phyloP scores from a whole-genome alignment of 2,888 invertebrate genomes.

The Ectemnius lituratus region DNA sequence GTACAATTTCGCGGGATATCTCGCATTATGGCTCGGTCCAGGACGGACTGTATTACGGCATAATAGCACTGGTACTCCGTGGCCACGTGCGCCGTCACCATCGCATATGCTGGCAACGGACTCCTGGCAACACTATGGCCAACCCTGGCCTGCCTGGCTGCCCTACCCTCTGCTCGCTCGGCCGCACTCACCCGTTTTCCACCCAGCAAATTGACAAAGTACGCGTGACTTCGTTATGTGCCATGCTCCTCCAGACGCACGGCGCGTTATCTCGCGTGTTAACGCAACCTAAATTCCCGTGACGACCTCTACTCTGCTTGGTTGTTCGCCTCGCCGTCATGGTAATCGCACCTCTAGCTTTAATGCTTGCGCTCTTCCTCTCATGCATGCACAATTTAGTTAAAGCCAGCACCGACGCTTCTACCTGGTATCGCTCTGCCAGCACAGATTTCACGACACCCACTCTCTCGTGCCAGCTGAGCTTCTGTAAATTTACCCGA shows the following conservation, averaged over 20 bases:
- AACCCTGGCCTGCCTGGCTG: too few species aligned
- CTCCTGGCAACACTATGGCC: too few species aligned
- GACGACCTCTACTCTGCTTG: constrained; percentile 13
- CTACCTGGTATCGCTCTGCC: too few species aligned
- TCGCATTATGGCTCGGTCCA: constrained; percentile 64
- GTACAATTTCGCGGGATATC: constrained; percentile 70
- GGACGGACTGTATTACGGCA: constrained; percentile 56
- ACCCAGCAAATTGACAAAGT: constrained; percentile 49
- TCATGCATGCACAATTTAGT: constrained; percentile 3
- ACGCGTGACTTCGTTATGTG: constrained; percentile 42
- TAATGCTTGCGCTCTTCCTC: constrained; percentile 5
- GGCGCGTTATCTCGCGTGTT: constrained; percentile 14
- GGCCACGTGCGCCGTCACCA: constrained; percentile 37
- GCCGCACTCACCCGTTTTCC: constrained; percentile 19
- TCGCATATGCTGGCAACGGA: neutral
- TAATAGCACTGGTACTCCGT: constrained; percentile 50
- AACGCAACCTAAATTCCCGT: constrained; percentile 34
- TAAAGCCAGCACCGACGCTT: neutral
- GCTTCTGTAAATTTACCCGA: too few species aligned
- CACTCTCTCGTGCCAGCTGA: too few species aligned
- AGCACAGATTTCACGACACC: too few species aligned
- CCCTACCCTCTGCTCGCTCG: constrained; percentile 7
- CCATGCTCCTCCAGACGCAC: constrained; percentile 7
- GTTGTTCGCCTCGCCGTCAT: constrained; percentile 27
- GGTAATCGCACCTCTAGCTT: constrained; percentile 22